Percentiles rank a stretch among this genome's conserved stretches.
Evolutionary conservation across 2,113 vertebrate genomes (phyloP).

Genomic region (Aegotheles bennettii): DNA sequence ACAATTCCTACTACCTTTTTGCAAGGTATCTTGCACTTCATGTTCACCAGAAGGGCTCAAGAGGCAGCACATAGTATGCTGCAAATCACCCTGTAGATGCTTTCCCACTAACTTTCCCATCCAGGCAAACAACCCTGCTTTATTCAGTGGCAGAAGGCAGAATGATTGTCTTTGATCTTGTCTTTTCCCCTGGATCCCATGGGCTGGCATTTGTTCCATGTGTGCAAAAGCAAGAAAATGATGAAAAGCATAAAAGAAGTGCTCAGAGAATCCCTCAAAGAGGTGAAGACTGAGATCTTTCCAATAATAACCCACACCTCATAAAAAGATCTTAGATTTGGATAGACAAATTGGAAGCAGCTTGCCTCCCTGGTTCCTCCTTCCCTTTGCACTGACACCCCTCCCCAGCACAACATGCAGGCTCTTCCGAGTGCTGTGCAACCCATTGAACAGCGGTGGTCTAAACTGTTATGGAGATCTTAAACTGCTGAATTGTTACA

Average conservation of each 20-base stretch:
- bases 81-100: not conserved
- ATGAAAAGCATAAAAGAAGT: not conserved
- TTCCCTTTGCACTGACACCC: not conserved
- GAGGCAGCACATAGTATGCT: not conserved
- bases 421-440: slow-evolving; percentile 24
- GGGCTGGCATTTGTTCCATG: not conserved
- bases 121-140: not conserved
- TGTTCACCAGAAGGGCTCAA: not conserved
- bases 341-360: not conserved
- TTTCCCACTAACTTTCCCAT: not conserved
- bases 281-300: not conserved
- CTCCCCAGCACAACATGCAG: not conserved
- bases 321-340: not conserved
- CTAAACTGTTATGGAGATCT: slow-evolving; percentile 43
- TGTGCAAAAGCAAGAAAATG: not conserved
- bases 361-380: not conserved
- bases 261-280: not conserved
- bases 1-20: not conserved
- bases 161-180: not conserved
- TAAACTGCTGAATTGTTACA: slow-evolving; percentile 49
- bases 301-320: not conserved
- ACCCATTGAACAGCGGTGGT: slow-evolving; percentile 36
- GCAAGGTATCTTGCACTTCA: not conserved
- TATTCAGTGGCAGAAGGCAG: not conserved
- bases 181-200: not conserved